These are phyloP conservation scores for Antitype chi DNA, from an alignment of 2,888 invertebrate species.

Conservation along the genomic window DNA sequence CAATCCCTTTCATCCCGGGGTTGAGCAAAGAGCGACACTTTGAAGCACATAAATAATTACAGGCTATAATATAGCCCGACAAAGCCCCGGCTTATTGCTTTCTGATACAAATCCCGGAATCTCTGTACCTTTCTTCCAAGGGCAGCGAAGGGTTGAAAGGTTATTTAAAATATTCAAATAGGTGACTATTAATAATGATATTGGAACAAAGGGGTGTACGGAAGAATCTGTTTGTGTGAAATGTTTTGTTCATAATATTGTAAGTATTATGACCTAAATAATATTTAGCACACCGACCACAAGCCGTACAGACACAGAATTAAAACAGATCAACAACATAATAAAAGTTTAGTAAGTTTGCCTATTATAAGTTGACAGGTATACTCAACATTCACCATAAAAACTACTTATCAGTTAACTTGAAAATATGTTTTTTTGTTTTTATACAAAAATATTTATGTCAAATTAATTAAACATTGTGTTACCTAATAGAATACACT, in stretches of 20 bases:
- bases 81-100: conserved; percentile 55
- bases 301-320: too few species aligned
- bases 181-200: conserved; percentile 59
- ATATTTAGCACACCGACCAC: too few species aligned
- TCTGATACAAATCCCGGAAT: conserved; percentile 56
- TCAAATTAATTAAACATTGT: too few species aligned
- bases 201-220: conserved; percentile 34
- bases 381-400: too few species aligned
- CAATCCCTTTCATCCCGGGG: conserved; percentile 25
- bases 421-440: too few species aligned
- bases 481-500: conserved; percentile 9
- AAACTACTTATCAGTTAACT: too few species aligned
- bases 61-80: conserved; percentile 34
- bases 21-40: conserved; percentile 37
- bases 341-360: too few species aligned
- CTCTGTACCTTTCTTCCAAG: conserved; percentile 50
- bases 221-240: conserved; percentile 24
- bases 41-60: conserved; percentile 59
- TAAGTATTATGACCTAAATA: neutral
- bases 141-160: conserved; percentile 47
- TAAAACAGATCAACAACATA: too few species aligned
- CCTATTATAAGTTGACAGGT: too few species aligned
- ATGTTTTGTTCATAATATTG: conserved; percentile 10
- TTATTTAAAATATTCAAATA: conserved; percentile 62
- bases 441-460: too few species aligned